A percentile compares a stretch with the other conserved stretches of the same genome.
Conservation (phyloP, 2,888 invertebrate species). For the Plebejus anna region DNA sequence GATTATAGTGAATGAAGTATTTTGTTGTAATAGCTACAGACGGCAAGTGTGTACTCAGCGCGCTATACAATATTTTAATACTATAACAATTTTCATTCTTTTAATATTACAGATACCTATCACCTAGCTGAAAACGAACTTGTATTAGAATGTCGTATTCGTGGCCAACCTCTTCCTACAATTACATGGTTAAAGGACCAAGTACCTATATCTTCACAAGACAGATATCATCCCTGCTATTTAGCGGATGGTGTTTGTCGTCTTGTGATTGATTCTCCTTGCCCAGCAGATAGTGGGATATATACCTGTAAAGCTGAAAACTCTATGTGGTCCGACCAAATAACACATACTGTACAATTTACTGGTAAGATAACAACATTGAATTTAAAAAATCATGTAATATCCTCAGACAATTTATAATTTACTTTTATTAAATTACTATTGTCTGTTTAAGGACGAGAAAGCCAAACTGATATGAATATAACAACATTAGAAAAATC, state of each 20-base stretch:
- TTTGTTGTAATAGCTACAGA: background rate
- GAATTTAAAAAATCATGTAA: background rate
- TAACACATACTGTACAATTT: slow-evolving; percentile 85
- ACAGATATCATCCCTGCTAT: slow-evolving; percentile 83
- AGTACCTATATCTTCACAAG: slow-evolving; percentile 71
- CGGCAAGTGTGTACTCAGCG: background rate
- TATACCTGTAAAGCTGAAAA: slow-evolving; percentile 89
- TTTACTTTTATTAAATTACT: background rate
- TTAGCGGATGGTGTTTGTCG: slow-evolving; percentile 87
- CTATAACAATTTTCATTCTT: background rate
- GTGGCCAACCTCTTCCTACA: slow-evolving; percentile 85
- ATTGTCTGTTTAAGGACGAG: slow-evolving; percentile 50
- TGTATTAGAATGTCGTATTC: slow-evolving; percentile 87
- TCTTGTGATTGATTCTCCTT: slow-evolving; percentile 83
- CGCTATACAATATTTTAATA: background rate
- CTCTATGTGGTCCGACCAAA: slow-evolving; percentile 85
- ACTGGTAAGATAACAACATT: slow-evolving; percentile 65
- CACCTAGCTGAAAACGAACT: slow-evolving; percentile 86
- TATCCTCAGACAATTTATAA: background rate
- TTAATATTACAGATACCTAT: slow-evolving; percentile 81
- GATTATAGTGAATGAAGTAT: background rate
- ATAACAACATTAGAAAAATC: slow-evolving; percentile 57
- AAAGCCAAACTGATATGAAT: slow-evolving; percentile 54
- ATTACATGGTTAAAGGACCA: slow-evolving; percentile 89
- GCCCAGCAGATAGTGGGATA: slow-evolving; percentile 84